Evolutionary conservation across 2,888 invertebrate species (phyloP), one percentile per base, ranked within the genome.

Genomic region (Capitulum mitella): DNA sequence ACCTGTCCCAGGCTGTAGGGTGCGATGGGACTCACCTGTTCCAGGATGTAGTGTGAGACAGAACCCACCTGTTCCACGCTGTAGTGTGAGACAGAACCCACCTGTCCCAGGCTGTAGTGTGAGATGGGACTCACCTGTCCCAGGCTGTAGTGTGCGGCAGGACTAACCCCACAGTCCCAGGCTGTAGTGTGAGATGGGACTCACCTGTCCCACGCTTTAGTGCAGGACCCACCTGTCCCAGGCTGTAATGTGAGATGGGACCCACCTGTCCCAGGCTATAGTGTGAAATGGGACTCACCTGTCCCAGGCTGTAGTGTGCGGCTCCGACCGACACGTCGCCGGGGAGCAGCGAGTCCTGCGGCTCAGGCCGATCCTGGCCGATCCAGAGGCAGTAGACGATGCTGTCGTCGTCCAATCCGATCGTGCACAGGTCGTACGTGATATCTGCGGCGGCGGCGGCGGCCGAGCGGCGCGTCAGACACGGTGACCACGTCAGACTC

Each of bases 351-450:
- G 34, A 37, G 37, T 46, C 29, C 14, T 19, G 76, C 29, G 46
- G 46, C 76, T 76, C 46, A 19, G 48, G 32, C 16, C 46, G 48
- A 32, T 76, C 76, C 46, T 29, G 46, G 32, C 76, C 46, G 76
- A 76, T 29, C 76, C 76, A 76, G 32, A 76, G 46, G 12, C 76
- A 76, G 46, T 76, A 76, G 19, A 76, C 43, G 16, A 76, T 48
- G 48, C 29, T 32, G 43, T 32, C 76, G 29, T 43, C 46, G 46
- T 76, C 76, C 43, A 48, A 29, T 0, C 46, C 76, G 19, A 76
- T 12, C 3, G 48, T 48, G 29, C 76, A 48, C n/a, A 76, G 46
- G 76, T 76, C 76, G 32, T 76, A 76, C 3, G 76, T 76, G n/a
- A 76, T 48, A 32, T 46, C 76, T 76, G 76, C 70, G 64, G 32